These are phyloP conservation scores for Holotrichia oblita DNA, from an alignment of 1,140 invertebrate species.

Conservation along the genomic window DNA sequence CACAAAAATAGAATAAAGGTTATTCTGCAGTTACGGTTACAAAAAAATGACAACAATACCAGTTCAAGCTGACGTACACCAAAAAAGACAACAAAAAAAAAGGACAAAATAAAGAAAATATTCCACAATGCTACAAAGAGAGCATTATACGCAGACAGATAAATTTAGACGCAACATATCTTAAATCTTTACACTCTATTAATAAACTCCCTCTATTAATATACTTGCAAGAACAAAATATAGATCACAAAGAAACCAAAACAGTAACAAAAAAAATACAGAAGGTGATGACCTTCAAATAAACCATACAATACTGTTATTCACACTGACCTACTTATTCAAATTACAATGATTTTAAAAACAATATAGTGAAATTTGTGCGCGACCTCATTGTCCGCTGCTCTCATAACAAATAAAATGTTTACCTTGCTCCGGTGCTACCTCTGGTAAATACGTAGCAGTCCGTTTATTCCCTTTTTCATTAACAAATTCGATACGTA, in stretches of 20 bases:
- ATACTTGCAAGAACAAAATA: not conserved
- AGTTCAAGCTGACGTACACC: too few relatives aligned
- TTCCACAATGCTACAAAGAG: not conserved
- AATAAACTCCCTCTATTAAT: too few relatives aligned
- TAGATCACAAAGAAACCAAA: too few relatives aligned
- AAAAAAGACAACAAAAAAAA: too few relatives aligned
- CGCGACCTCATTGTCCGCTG: not conserved
- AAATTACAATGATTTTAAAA: constrained; percentile 3
- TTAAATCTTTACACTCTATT: not conserved
- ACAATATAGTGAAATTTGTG: constrained; percentile 2
- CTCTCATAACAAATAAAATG: not conserved
- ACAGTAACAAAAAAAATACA: not conserved
- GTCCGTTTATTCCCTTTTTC: constrained; percentile 95
- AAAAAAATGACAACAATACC: too few relatives aligned
- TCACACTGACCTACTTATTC: not conserved
- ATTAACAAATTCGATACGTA: constrained; percentile 96
- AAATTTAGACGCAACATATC: too few relatives aligned
- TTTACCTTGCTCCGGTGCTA: constrained; percentile 95
- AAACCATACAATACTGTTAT: constrained; percentile 22
- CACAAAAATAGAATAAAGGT: not conserved
- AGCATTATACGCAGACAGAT: too few relatives aligned
- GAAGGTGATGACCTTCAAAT: not conserved
- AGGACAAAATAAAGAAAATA: too few relatives aligned
- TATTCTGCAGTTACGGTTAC: not conserved
- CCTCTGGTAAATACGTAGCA: constrained; percentile 97